Conservation (phyloP, 2,888 invertebrate genomes). For the Emesis castigata region DNA sequence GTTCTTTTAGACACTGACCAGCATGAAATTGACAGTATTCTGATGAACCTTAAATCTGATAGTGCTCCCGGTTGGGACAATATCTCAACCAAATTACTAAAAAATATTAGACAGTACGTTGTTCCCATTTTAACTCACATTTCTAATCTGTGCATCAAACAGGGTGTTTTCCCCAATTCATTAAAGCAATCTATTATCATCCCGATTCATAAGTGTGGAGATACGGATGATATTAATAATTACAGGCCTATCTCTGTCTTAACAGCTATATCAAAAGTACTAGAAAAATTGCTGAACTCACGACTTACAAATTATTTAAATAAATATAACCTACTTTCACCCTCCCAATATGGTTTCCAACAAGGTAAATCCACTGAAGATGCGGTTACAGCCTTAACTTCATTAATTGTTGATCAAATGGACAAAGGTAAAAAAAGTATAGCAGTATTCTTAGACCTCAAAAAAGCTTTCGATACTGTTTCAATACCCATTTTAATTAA, state of each 20-base stretch:
- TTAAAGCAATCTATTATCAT: neutral
- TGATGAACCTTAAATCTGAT: neutral
- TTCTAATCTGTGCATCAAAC: neutral
- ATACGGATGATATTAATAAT: too few relatives aligned
- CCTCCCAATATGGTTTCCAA: too few relatives aligned
- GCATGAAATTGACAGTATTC: neutral
- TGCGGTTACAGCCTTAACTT: too few relatives aligned
- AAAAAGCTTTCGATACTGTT: too few relatives aligned
- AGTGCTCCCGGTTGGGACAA: slow-evolving; percentile 12
- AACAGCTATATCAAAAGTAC: slow-evolving; percentile 8
- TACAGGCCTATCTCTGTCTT: neutral
- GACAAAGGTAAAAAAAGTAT: too few relatives aligned
- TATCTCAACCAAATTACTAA: neutral
- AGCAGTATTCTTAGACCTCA: too few relatives aligned
- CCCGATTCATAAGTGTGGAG: neutral
- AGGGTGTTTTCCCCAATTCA: neutral
- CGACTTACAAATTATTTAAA: too few relatives aligned
- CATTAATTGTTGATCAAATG: too few relatives aligned
- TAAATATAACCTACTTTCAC: too few relatives aligned
- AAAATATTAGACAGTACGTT: neutral
- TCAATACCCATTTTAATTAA: neutral
- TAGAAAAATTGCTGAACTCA: slow-evolving; percentile 8
- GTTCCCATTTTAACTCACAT: neutral
- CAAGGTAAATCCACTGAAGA: too few relatives aligned
- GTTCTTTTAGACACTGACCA: neutral